Evolutionary conservation across 2,113 vertebrate genomes (phyloP), one percentile per base, ranked within the genome.

Genomic region (Tupaia chinensis): DNA sequence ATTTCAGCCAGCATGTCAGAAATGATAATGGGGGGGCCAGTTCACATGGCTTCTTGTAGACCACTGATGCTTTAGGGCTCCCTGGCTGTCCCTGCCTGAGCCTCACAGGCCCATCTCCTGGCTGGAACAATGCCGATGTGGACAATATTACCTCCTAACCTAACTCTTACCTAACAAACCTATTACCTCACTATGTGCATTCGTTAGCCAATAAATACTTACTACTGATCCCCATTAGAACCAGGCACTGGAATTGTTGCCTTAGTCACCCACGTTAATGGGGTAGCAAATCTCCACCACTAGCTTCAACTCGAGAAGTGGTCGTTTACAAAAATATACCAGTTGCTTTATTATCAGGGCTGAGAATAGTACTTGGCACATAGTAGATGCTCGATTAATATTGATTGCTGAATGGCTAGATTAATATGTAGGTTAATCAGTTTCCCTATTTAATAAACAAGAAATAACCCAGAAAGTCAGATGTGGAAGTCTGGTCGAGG

Each of bases 351-450:
- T 90, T 27, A n/a, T 72, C 63, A n/a, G 20, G 15, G 54, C 80
- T 92, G 61, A 89, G 60, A 85, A 25, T 6, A 72, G 61, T 60
- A 27, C 56, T 29, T 90, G 65, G 29, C 34, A 32, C 32, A 61
- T 15, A 86, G 80, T 72, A 29, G 44, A 65, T 63, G 76, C 60
- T 87, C 82, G 84, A 58, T 60, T 29, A 69, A 34, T 93, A 70
- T 32, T 82, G 85, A n/a, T n/a, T n/a, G n/a, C 69, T 88, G 69
- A 78, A 70, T 58, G 58, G 44, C 19, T 94, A 61, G 15, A 81
- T 90, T 84, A 85, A 80, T 76, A 85, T 72, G 23, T 20, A 80
- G 44, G 22, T 84, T 73, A 60, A 86, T 89, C 63, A 29, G 17
- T 68, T 74, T 68, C 4, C 22, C 14, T 65, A 22, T 17, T 85